Evolutionary conservation across 2,113 vertebrate genomes (phyloP).

Genomic region (Pheucticus melanocephalus): DNA sequence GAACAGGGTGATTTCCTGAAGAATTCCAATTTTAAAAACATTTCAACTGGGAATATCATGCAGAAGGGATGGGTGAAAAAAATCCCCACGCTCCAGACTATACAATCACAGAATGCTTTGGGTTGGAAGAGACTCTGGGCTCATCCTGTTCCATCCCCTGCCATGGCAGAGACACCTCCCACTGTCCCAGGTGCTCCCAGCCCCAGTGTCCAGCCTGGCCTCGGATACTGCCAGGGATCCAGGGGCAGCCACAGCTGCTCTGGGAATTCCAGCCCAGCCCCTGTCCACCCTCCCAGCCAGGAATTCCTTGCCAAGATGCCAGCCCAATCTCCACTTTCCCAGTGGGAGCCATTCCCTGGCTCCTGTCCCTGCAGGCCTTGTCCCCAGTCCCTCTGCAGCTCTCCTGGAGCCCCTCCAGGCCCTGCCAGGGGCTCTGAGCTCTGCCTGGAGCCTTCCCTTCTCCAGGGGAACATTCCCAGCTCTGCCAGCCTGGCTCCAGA

Average conservation of each 20-base stretch:
- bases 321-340: background rate
- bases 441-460: background rate
- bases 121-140: background rate
- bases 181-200: accelerated
- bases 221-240: background rate
- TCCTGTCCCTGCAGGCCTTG: accelerated
- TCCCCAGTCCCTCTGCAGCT: background rate
- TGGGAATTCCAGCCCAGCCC: background rate
- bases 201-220: background rate
- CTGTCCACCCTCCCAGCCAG: no score
- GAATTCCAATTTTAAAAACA: background rate
- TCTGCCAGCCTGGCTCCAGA: background rate
- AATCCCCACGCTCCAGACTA: accelerated
- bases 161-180: background rate
- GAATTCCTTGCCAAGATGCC: background rate
- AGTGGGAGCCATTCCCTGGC: no score
- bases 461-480: background rate
- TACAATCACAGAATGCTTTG: background rate
- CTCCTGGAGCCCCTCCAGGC: background rate
- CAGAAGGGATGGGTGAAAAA: background rate
- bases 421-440: background rate
- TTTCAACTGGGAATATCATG: background rate
- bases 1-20: background rate
- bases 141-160: accelerated
- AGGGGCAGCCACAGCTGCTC: background rate